Evolutionary conservation across 2,888 invertebrate genomes (phyloP).

Genomic region (Resseliella maxima): DNA sequence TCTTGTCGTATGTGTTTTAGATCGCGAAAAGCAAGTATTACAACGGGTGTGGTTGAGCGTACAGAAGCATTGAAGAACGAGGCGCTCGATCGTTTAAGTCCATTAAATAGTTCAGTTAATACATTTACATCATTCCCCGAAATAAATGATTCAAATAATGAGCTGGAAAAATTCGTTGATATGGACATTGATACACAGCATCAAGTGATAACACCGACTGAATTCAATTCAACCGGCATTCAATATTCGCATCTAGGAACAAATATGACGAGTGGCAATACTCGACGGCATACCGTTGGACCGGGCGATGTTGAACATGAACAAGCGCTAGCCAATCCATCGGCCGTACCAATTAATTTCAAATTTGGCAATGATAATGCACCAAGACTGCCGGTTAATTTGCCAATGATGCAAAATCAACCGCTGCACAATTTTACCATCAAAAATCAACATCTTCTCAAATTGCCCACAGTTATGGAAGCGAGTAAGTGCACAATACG

Average conservation of each 20-base stretch:
- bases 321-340: constrained; percentile 73
- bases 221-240: not conserved
- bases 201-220: not conserved
- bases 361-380: constrained; percentile 64
- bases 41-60: constrained; percentile 72
- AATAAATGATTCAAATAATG: constrained; percentile 65
- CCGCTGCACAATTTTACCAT: constrained; percentile 87
- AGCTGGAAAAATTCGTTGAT: constrained; percentile 65
- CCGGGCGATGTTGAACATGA: constrained; percentile 90
- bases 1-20: constrained; percentile 59
- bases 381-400: constrained; percentile 83
- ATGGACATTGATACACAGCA: constrained; percentile 63
- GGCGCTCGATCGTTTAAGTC: constrained; percentile 66
- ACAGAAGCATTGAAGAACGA: constrained; percentile 66
- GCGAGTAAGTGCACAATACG: constrained; percentile 71
- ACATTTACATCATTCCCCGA: constrained; percentile 62
- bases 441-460: constrained; percentile 92
- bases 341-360: constrained; percentile 65
- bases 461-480: constrained; percentile 91
- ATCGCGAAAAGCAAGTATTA: constrained; percentile 74
- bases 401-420: constrained; percentile 85
- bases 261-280: constrained; percentile 68
- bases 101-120: constrained; percentile 64
- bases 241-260: constrained; percentile 6
- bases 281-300: constrained; percentile 91